phyloP scores from a whole-genome alignment of 2,797 vertebrate species.

The Mus spretus region DNA sequence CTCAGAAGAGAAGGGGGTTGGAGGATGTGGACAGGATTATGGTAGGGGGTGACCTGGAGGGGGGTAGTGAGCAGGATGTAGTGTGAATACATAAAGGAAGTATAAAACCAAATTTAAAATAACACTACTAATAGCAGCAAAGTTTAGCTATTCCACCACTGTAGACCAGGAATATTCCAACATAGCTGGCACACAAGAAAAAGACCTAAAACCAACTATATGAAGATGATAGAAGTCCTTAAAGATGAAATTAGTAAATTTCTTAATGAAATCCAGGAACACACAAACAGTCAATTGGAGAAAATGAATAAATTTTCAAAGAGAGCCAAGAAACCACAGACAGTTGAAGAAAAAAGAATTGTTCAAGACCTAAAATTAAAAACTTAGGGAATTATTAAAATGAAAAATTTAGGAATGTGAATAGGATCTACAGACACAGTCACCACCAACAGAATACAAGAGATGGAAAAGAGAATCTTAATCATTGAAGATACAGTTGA shows the following conservation, averaged over 20 bases:
- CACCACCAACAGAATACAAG: neutral
- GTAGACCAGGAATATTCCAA: neutral
- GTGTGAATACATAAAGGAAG: neutral
- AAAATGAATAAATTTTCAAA: neutral
- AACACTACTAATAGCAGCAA: neutral
- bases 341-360: neutral
- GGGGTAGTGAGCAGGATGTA: too few relatives aligned
- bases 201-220: neutral
- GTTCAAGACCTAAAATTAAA: neutral
- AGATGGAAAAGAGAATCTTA: neutral
- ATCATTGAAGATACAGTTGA: neutral
- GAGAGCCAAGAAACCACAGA: neutral
- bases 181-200: neutral
- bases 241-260: neutral
- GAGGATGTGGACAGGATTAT: too few relatives aligned
- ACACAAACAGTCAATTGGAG: neutral
- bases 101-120: neutral
- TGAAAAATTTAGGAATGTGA: neutral
- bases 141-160: neutral
- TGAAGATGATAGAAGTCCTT: neutral
- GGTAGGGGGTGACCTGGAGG: too few relatives aligned
- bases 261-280: neutral
- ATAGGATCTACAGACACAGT: neutral
- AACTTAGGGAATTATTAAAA: neutral
- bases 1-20: neutral